phyloP scores from a whole-genome alignment of 2,113 vertebrate species.

The Oxygymnocypris stewartii region DNA sequence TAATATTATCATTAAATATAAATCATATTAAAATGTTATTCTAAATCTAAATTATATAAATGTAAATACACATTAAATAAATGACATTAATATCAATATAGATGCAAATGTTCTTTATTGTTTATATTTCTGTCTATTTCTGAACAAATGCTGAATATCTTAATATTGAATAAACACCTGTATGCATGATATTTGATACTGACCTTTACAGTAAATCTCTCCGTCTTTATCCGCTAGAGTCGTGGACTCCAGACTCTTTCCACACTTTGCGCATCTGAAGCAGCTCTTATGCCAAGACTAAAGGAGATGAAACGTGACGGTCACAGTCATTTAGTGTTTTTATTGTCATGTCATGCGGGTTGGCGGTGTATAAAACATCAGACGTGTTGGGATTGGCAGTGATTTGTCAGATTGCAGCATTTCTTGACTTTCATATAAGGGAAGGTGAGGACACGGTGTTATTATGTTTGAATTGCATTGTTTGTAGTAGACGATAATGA shows the following conservation, averaged over 20 bases:
- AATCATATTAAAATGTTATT: too few relatives aligned
- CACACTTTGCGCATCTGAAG: constrained; percentile 95
- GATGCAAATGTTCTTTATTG: not conserved
- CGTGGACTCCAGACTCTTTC: constrained; percentile 95
- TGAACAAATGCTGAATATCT: not conserved
- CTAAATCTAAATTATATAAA: too few relatives aligned
- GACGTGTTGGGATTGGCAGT: not conserved
- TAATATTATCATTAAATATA: not conserved
- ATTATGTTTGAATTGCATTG: not conserved
- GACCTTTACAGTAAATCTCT: constrained; percentile 97
- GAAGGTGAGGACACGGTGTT: not conserved
- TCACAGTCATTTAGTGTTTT: not conserved
- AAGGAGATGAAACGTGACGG: not conserved
- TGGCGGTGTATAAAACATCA: not conserved
- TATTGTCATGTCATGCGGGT: too few relatives aligned
- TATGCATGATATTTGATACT: not conserved
- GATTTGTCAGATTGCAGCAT: not conserved
- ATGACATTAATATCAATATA: too few relatives aligned
- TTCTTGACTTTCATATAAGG: not conserved
- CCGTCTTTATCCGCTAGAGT: constrained; percentile 93
- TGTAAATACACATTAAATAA: too few relatives aligned
- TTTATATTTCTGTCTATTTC: not conserved
- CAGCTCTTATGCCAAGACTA: constrained; percentile 95
- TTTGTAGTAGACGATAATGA: not conserved
- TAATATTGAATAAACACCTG: not conserved